phyloP scores from a whole-genome alignment of 1,140 invertebrate genomes.

The Drosophila pachea region DNA sequence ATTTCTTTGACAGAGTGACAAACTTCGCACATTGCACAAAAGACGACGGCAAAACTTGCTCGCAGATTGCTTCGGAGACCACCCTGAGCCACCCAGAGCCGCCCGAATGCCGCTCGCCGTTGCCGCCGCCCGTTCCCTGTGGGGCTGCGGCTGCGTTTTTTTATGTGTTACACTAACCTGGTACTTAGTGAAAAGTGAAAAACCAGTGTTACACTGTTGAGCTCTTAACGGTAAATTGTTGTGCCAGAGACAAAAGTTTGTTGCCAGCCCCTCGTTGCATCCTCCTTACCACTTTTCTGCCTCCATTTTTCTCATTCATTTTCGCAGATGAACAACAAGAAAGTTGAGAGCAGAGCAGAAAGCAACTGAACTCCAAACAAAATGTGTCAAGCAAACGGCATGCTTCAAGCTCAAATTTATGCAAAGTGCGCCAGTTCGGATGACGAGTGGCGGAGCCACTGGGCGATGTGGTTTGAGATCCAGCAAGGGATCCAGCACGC shows the following conservation, averaged over 20 bases:
- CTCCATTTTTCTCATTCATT: constrained; percentile 1
- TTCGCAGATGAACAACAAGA: constrained; percentile 63
- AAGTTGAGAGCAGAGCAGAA: constrained; percentile 31
- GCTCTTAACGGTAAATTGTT: constrained; percentile 74
- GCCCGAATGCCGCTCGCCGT: too few species aligned
- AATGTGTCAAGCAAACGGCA: constrained; percentile 74
- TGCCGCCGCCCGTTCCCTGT: neutral
- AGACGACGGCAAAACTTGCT: constrained; percentile 61
- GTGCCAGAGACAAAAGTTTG: constrained; percentile 67
- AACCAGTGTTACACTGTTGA: constrained; percentile 75
- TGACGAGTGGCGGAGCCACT: constrained; percentile 22
- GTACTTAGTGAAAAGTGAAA: constrained; percentile 76
- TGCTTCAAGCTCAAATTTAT: constrained; percentile 71
- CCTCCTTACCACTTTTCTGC: neutral
- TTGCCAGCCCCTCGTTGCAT: neutral
- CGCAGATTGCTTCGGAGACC: constrained; percentile 52
- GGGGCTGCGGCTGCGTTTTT: constrained; percentile 34
- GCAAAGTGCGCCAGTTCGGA: constrained; percentile 63
- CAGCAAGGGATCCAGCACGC: neutral
- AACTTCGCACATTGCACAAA: constrained; percentile 72
- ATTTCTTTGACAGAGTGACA: constrained; percentile 72
- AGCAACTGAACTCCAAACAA: constrained; percentile 43
- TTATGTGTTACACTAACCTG: constrained; percentile 70
- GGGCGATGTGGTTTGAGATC: neutral
- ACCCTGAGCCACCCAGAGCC: neutral